phyloP scores from a whole-genome alignment of 1,140 invertebrate species.

The Drosophila fuyamai region DNA sequence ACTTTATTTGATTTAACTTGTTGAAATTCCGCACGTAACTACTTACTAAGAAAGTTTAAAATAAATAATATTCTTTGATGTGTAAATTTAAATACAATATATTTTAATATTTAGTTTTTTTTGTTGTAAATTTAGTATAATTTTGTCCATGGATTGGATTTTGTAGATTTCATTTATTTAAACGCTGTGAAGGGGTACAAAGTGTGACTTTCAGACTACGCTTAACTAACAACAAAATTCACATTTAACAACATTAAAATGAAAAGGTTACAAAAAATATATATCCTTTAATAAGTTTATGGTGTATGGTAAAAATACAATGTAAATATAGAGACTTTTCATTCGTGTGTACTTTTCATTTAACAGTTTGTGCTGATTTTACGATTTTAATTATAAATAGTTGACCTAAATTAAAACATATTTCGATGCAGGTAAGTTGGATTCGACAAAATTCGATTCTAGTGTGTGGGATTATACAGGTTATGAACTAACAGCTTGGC shows the following conservation, averaged over 20 bases:
- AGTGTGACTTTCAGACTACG: conserved; percentile 72
- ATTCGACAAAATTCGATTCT: conserved; percentile 46
- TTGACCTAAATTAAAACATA: conserved; percentile 36
- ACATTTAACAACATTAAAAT: conserved; percentile 79
- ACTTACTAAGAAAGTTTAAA: conserved; percentile 53
- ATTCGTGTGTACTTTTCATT: conserved; percentile 43
- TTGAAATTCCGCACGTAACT: conserved; percentile 28
- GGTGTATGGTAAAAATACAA: conserved; percentile 52
- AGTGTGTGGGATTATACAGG: conserved; percentile 14
- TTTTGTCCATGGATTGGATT: conserved; percentile 69
- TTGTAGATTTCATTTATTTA: conserved; percentile 75
- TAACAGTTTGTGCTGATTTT: conserved; percentile 46
- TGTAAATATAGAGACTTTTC: conserved; percentile 51
- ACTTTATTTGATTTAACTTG: conserved; percentile 41
- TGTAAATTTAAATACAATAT: conserved; percentile 55
- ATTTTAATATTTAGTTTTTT: conserved; percentile 28
- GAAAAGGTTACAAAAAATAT: conserved; percentile 69
- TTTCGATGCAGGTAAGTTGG: conserved; percentile 44
- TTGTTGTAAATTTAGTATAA: conserved; percentile 69
- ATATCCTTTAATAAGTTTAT: conserved; percentile 38
- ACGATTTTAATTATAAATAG: conserved; percentile 42
- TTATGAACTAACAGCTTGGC: conserved; percentile 1
- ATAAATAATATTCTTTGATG: conserved; percentile 59
- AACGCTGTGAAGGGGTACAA: conserved; percentile 71
- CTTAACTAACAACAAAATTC: conserved; percentile 80